phyloP scores from a whole-genome alignment of 2,113 vertebrate species.

The Saguinus midas region DNA sequence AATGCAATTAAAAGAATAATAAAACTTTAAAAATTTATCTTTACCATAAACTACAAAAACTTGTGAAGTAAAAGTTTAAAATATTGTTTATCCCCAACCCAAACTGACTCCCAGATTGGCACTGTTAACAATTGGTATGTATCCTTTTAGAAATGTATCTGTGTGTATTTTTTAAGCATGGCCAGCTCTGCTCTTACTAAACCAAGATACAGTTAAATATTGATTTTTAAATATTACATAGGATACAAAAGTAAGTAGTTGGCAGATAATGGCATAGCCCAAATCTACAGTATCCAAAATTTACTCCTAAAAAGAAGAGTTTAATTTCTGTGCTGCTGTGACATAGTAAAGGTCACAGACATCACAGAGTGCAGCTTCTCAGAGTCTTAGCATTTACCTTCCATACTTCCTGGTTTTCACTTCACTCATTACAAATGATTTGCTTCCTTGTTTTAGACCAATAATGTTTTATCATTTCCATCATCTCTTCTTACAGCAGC shows the following conservation, averaged over 20 bases:
- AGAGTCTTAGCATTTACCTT: background rate
- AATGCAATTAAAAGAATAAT: no score
- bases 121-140: background rate
- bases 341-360: background rate
- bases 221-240: background rate
- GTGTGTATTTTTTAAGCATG: background rate
- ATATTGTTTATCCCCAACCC: background rate
- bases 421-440: background rate
- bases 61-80: background rate
- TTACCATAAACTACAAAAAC: background rate
- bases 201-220: conserved; percentile 7
- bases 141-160: background rate
- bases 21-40: background rate
- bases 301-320: background rate
- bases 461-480: background rate
- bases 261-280: background rate
- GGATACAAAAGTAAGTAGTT: background rate
- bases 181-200: background rate
- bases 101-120: background rate
- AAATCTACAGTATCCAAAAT: background rate
- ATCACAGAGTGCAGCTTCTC: background rate
- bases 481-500: background rate
- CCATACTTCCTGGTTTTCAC: background rate
- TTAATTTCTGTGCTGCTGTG: background rate
- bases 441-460: conserved; percentile 10